These are phyloP conservation scores for Hassar affinis DNA, from an alignment of 2,113 vertebrate species.

Conservation along the genomic window DNA sequence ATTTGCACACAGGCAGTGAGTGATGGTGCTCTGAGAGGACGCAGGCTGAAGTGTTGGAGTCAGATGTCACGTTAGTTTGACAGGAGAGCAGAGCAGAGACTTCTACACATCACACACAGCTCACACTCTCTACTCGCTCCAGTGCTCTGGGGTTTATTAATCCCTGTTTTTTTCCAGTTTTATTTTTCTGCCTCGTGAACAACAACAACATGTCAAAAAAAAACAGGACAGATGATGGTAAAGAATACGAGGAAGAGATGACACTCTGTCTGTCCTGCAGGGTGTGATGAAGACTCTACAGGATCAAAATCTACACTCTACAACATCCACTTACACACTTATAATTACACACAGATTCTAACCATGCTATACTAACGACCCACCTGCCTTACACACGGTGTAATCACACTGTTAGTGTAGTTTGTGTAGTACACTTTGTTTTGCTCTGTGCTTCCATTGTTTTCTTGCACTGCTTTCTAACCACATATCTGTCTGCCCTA, in stretches of 20 bases:
- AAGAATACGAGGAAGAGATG: not conserved
- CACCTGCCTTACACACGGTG: not conserved
- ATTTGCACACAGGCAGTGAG: conserved; percentile 30
- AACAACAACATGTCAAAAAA: not conserved
- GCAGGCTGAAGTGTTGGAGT: not conserved
- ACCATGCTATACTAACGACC: not conserved
- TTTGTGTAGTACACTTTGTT: no score
- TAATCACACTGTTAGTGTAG: not conserved
- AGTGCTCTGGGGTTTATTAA: not conserved
- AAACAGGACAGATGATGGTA: not conserved
- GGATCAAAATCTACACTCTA: not conserved
- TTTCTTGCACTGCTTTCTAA: no score
- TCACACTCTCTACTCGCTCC: not conserved
- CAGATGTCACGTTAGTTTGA: conserved; percentile 10
- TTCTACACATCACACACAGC: not conserved
- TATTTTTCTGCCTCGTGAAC: not conserved
- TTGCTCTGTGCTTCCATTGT: no score
- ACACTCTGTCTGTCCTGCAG: not conserved
- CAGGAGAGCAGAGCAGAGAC: not conserved
- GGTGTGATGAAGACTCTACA: not conserved
- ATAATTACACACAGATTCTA: not conserved
- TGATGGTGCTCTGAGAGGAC: conserved; percentile 12
- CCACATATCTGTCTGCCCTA: no score
- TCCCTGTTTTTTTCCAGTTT: not conserved
- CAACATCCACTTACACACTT: not conserved